Base-by-base conservation (phyloP, 2,113 vertebrate species). In the Hassar affinis region DNA sequence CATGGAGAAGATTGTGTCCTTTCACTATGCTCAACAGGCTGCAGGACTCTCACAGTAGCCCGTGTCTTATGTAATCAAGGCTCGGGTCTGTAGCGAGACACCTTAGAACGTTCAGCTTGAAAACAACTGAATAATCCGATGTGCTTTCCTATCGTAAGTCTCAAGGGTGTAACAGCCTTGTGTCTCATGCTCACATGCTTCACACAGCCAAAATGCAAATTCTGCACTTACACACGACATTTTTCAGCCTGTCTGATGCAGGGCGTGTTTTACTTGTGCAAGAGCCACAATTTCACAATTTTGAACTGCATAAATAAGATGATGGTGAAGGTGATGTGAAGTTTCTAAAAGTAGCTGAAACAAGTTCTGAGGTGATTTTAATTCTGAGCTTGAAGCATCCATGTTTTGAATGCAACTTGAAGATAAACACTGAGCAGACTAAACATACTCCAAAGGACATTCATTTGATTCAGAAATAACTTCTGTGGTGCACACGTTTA, bases 1-100 rank as follows among this genome's bases (percentile, higher is more conserved):
- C 89, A 91, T 88, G 87, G 59, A 79, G 81, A 45, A 76, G 88
- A 88, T 84, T 77, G 78, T 78, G 72, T 33, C 68, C 78, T 69
- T 78, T 91, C 90, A 86, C 89, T 74, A 69, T 83, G 87, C 85
- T 86, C 85, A 91, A 86, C 81, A 56, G 20, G 71, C 78, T 84
- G 79, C 52, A 69, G 79, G 74, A 83, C 72, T 77, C 27, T 22
- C 75, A 52, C 35, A 51, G 80, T 30, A 49, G 49, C 7, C 35
- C 27, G 47, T 20, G 51, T 38, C 56, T 35, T 61, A 47, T 14
- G 56, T 66, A 57, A 56, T 79, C 17, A 33, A 30, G 49, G 27
- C 33, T 69, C 6, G 71, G 42, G 56, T 57, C 51, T 30, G 54
- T 47, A 82, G 71, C 15, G 6, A 22, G 27, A 82, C 27, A 20